Evolutionary conservation across 2,888 invertebrate species (phyloP).

Genomic region (Drosophila engyochracea): DNA sequence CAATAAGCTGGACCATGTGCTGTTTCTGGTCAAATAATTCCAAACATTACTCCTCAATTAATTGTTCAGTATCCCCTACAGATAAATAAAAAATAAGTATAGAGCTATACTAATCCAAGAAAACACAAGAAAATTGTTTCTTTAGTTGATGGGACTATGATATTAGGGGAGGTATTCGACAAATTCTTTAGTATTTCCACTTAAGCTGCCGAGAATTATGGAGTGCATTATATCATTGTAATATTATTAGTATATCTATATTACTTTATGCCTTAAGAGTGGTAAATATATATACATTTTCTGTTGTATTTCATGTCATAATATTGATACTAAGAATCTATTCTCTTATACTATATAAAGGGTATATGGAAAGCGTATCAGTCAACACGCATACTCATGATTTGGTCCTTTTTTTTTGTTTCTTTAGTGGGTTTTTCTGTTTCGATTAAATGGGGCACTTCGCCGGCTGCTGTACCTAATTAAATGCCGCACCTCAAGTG

Average conservation of each 20-base stretch:
- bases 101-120: neutral
- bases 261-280: neutral
- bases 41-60: constrained; percentile 25
- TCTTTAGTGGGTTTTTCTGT: constrained; percentile 3
- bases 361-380: neutral
- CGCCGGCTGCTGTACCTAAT: constrained; percentile 64
- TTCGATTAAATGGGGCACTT: constrained; percentile 74
- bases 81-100: neutral
- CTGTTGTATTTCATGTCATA: neutral
- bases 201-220: neutral
- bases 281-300: neutral
- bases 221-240: neutral
- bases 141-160: neutral
- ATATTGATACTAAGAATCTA: neutral
- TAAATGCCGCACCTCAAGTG: constrained; percentile 66
- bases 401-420: neutral
- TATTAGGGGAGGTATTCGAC: neutral
- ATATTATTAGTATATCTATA: neutral
- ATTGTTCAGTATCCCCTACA: constrained; percentile 17
- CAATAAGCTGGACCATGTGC: constrained; percentile 32
- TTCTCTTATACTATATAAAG: neutral
- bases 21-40: constrained; percentile 17
- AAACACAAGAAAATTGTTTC: neutral
- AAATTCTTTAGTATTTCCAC: neutral
- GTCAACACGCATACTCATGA: neutral